Conservation (phyloP, 2,113 vertebrate species). For the Serilophus lunatus region DNA sequence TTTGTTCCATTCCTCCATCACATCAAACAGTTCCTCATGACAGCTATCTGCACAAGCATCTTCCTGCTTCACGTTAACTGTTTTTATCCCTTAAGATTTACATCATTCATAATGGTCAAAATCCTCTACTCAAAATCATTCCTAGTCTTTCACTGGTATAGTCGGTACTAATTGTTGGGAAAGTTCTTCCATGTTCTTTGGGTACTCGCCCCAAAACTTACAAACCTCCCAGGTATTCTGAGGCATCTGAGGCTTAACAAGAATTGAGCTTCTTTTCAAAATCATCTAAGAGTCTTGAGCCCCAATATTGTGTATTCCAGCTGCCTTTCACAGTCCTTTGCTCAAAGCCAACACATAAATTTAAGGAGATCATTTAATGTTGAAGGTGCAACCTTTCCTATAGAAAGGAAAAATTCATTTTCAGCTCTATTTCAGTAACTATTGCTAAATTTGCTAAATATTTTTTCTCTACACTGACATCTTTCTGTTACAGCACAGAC, state of each 20-base stretch:
- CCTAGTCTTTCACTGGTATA: neutral
- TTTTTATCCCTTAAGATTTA: neutral
- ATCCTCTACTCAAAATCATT: neutral
- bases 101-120: neutral
- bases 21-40: neutral
- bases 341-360: neutral
- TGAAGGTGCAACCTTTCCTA: neutral
- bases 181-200: neutral
- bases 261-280: neutral
- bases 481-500: constrained; percentile 10
- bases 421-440: neutral
- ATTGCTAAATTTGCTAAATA: neutral
- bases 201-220: neutral
- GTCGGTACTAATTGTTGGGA: neutral
- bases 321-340: neutral
- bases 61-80: neutral
- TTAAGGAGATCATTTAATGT: neutral
- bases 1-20: neutral
- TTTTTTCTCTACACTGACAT: neutral
- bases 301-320: neutral
- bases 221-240: neutral
- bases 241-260: neutral
- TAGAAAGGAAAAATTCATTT: neutral
- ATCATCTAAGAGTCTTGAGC: neutral
- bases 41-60: neutral